Base-by-base conservation (phyloP, 1,140 invertebrate genomes). In the Drosophila sucinea region DNA sequence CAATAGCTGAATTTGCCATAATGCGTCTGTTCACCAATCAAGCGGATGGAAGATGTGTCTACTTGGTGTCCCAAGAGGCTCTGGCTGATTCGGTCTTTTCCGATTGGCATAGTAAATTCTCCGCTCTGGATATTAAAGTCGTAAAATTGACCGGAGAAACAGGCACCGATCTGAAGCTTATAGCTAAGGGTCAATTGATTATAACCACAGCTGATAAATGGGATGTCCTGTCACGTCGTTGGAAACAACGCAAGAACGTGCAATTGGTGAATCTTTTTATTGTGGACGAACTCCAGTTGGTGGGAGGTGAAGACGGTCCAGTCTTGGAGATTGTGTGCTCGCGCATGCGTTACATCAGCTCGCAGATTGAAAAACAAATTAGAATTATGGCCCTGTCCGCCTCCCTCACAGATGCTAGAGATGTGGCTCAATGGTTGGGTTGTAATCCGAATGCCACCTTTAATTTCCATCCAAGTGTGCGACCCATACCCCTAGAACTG, bases 191-290 rank as follows among this genome's bases (percentile, higher is more conserved):
- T 17, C 97, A 99, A 92, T 96, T 99, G 27, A 96, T 99, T 5
- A 96, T 99, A 61, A 97, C 97, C 11, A 99, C 98, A 0, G 98
- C 98, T 1, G 98, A 99, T 79, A 98, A 99, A 84, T 99, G 99
- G 99, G 99, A 99, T 92, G 97, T 99, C 6, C 92, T 99, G 0
- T 99, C 99, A 0, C 94, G 99, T 70, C 94, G 99, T 70, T 99
- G 99, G 99, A 99, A 99, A 91, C 98, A 99, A 85, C 94, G 99
- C 4, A 99, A 99, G 92, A 98, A 99, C 91, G 98, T 99, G 0
- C 98, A 99, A 90, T 99, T 98, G 83, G 96, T 99, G 3, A 97
- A 98, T 73, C 93, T 99, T 2, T 99, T 99, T 84, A 98, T 99
- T 70, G 97, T 98, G 27, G 99, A 99, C 93, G 99, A 99, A 84